Percentiles rank a stretch among this genome's conserved stretches.
These are phyloP conservation scores for Venturia canescens DNA, from an alignment of 1,140 invertebrate genomes.

Conservation along the genomic window DNA sequence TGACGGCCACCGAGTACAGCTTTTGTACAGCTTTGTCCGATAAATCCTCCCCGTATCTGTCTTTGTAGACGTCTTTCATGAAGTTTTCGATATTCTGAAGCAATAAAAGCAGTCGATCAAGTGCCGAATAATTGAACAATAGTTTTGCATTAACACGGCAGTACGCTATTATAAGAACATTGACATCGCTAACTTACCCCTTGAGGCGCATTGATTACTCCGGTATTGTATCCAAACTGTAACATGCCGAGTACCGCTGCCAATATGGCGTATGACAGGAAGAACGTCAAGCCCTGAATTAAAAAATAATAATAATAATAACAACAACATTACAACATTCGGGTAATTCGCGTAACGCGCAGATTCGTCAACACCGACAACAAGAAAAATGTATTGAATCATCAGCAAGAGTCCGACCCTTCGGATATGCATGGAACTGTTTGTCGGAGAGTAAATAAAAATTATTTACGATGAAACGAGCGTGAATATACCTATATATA, in stretches of 20 bases:
- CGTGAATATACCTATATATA: too few relatives aligned
- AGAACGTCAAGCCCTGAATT: conserved; percentile 90
- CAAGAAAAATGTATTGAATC: too few relatives aligned
- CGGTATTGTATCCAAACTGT: conserved; percentile 99
- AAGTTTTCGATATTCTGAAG: conserved; percentile 93
- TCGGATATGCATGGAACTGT: too few relatives aligned
- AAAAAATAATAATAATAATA: conserved; percentile 66
- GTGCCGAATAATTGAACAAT: not conserved
- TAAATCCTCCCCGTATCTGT: conserved; percentile 85
- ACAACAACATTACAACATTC: too few relatives aligned
- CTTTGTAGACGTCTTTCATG: conserved; percentile 91
- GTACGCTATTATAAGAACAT: too few relatives aligned
- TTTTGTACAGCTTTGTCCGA: conserved; percentile 83
- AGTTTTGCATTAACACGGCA: too few relatives aligned
- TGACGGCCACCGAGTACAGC: conserved; percentile 93
- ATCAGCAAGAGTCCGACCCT: too few relatives aligned
- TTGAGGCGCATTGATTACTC: conserved; percentile 98
- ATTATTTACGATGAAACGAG: too few relatives aligned
- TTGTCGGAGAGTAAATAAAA: too few relatives aligned
- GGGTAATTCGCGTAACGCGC: too few relatives aligned
- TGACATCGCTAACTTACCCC: conserved; percentile 80
- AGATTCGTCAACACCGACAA: too few relatives aligned
- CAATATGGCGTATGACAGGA: conserved; percentile 94
- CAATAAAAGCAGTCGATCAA: conserved; percentile 42
- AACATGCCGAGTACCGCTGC: conserved; percentile 97